Conservation (phyloP, 2,797 vertebrate species). For the Fistularia commersonii region DNA sequence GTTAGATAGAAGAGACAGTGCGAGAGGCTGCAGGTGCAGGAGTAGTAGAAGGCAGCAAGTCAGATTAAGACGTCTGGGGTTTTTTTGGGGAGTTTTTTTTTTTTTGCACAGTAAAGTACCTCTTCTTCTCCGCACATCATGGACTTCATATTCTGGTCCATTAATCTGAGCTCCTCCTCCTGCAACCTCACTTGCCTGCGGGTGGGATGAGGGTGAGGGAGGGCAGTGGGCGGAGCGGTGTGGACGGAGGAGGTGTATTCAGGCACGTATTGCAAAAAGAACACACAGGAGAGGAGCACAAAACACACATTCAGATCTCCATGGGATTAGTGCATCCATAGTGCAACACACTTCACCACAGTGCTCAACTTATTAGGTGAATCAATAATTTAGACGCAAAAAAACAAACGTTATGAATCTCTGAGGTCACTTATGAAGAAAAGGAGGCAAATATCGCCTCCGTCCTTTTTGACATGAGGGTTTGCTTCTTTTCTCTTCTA, state of each 20-base stretch:
- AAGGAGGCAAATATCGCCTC: too few relatives aligned
- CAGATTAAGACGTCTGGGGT: constrained; percentile 10
- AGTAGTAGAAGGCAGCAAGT: constrained; percentile 29
- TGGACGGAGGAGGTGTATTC: constrained; percentile 31
- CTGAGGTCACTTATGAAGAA: too few relatives aligned
- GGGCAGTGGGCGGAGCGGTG: not conserved
- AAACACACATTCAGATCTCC: constrained; percentile 18
- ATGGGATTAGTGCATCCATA: not conserved
- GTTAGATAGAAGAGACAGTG: not conserved
- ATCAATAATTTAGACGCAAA: too few relatives aligned
- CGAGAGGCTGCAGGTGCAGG: constrained; percentile 13
- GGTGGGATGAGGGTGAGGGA: constrained; percentile 27
- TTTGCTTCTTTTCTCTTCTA: too few relatives aligned
- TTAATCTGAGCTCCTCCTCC: constrained; percentile 91
- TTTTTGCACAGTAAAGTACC: constrained; percentile 76
- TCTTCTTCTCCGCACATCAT: constrained; percentile 96
- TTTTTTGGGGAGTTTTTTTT: too few relatives aligned
- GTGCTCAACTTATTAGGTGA: too few relatives aligned
- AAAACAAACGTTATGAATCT: too few relatives aligned
- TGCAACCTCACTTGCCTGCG: constrained; percentile 87
- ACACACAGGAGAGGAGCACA: constrained; percentile 44
- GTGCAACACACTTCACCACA: not conserved
- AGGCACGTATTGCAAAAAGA: constrained; percentile 62
- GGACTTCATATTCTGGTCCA: constrained; percentile 97
- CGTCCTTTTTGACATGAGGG: too few relatives aligned